Conservation (phyloP, 2,888 invertebrate genomes). For the Teleiodes luculella region DNA sequence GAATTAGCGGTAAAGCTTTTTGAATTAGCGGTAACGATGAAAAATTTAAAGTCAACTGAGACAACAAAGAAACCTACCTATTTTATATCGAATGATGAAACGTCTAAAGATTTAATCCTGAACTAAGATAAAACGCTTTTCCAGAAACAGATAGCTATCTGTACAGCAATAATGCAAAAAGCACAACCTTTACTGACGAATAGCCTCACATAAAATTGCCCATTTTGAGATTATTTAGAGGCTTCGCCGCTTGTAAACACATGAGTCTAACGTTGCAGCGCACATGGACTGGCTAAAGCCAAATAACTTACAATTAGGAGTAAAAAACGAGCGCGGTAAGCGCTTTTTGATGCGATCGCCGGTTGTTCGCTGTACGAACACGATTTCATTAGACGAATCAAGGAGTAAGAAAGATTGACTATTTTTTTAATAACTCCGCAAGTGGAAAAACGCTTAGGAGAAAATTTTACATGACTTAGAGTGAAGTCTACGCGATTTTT, state of each 20-base stretch:
- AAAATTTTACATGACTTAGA: too few species aligned
- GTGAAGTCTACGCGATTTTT: too few species aligned
- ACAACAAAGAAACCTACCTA: too few species aligned
- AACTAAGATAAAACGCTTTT: too few species aligned
- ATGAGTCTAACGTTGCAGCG: constrained; percentile 19
- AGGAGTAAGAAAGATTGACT: constrained; percentile 41
- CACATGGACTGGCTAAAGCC: constrained; percentile 33
- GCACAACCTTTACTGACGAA: background rate
- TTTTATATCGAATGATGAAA: too few species aligned
- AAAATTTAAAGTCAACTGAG: too few species aligned
- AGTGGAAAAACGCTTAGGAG: too few species aligned
- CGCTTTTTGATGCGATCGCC: constrained; percentile 64
- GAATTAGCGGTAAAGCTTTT: too few species aligned
- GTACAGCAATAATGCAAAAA: background rate
- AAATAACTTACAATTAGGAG: constrained; percentile 61
- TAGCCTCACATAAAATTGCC: constrained; percentile 2
- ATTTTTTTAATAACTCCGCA: background rate
- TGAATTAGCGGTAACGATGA: too few species aligned
- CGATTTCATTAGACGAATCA: constrained; percentile 58
- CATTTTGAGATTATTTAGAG: constrained; percentile 4
- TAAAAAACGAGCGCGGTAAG: constrained; percentile 56
- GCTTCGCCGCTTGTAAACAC: constrained; percentile 11
- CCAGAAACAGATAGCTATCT: background rate
- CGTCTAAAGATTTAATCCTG: too few species aligned
- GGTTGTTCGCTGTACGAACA: constrained; percentile 54